These are phyloP conservation scores for Brevimyrus niger DNA, from an alignment of 2,113 vertebrate species.

Conservation along the genomic window DNA sequence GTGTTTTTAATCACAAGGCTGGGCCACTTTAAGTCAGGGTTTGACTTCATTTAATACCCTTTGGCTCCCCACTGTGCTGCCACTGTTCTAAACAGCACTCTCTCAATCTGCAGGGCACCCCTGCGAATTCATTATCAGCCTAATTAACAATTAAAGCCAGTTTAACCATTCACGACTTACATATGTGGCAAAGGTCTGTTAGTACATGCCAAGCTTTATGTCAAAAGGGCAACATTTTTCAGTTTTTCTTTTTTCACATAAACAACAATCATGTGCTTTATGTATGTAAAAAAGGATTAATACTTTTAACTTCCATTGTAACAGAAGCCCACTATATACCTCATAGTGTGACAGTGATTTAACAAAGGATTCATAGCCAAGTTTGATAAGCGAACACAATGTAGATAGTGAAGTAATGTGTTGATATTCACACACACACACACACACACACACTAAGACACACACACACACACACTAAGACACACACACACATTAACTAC, in stretches of 20 bases:
- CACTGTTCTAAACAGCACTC: neutral
- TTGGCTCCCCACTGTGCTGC: neutral
- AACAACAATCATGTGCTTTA: neutral
- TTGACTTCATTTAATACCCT: neutral
- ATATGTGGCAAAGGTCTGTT: neutral
- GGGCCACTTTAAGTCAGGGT: neutral
- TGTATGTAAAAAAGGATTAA: neutral
- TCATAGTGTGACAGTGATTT: neutral
- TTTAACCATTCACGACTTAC: neutral
- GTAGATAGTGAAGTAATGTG: neutral
- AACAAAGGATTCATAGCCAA: neutral
- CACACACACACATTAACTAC: neutral
- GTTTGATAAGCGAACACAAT: neutral
- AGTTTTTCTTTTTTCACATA: neutral
- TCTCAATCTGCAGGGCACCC: neutral
- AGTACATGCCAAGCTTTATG: neutral
- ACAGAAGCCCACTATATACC: neutral
- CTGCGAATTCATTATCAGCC: slow-evolving; percentile 14
- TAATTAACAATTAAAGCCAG: slow-evolving; percentile 21
- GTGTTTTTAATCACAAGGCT: neutral
- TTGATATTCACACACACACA: neutral
- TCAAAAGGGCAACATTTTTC: neutral
- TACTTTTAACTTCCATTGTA: neutral
- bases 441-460: neutral
- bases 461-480: too few species aligned